These are phyloP conservation scores for Nycticebus coucang DNA, from an alignment of 2,113 vertebrate genomes.

Conservation along the genomic window DNA sequence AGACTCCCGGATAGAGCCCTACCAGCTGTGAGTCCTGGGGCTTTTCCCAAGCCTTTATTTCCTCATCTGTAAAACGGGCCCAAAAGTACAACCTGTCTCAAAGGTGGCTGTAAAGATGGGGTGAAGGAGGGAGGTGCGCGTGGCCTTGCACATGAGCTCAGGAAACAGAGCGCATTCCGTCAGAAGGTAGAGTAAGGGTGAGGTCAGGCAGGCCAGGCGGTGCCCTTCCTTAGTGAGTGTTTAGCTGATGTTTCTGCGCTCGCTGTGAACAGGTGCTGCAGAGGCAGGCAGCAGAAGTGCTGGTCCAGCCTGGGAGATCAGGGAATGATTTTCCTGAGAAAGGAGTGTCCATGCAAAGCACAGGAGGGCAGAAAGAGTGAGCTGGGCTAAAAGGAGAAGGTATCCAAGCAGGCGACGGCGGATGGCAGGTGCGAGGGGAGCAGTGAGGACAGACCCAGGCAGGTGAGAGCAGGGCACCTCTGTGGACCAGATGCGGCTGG, in stretches of 20 bases:
- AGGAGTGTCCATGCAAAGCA: neutral
- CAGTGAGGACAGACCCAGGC: neutral
- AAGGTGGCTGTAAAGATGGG: neutral
- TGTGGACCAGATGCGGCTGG: neutral
- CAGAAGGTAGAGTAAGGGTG: neutral
- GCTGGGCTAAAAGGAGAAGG: neutral
- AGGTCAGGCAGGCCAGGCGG: fast-evolving
- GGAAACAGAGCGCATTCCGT: neutral
- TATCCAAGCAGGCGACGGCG: too few species aligned
- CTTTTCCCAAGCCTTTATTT: neutral
- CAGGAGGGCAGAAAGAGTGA: neutral
- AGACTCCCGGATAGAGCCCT: neutral
- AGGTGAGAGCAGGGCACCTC: neutral
- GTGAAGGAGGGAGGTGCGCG: too few species aligned
- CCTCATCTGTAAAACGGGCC: neutral
- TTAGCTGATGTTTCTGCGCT: neutral
- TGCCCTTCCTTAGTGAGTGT: neutral
- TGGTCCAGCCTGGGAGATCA: neutral
- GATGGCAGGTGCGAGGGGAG: neutral
- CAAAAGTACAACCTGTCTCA: neutral
- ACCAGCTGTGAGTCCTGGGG: neutral
- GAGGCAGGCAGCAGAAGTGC: fast-evolving
- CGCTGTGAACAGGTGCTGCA: neutral
- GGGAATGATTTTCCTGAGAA: neutral
- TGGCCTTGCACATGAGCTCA: fast-evolving